A percentile compares a stretch with the other conserved stretches of the same genome.
phyloP scores from a whole-genome alignment of 2,113 vertebrate species.

The Hydropotes inermis region DNA sequence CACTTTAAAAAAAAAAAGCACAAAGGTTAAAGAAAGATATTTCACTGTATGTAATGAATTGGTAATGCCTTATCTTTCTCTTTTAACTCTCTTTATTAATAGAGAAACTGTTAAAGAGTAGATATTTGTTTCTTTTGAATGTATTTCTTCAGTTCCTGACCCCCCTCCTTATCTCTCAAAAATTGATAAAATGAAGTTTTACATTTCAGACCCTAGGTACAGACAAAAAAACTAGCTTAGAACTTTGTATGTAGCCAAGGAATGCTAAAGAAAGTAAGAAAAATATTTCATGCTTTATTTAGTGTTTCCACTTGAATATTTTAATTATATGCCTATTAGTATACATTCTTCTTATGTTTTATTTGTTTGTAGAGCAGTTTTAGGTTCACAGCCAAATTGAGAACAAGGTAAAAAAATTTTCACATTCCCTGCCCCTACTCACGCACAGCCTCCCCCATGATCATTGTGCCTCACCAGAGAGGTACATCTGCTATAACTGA shows the following conservation, averaged over 20 bases:
- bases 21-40: neutral
- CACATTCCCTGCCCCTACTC: neutral
- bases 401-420: neutral
- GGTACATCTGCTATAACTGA: neutral
- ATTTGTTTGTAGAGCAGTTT: neutral
- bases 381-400: neutral
- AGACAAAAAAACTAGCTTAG: neutral
- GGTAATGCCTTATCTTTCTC: neutral
- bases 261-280: neutral
- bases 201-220: neutral
- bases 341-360: neutral
- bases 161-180: neutral
- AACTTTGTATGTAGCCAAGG: neutral
- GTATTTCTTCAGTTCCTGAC: neutral
- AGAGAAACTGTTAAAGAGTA: neutral
- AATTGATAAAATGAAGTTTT: neutral
- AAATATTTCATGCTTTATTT: neutral
- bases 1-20: neutral
- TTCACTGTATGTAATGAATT: neutral
- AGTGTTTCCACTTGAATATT: neutral
- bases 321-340: neutral
- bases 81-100: constrained; percentile 11
- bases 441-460: neutral
- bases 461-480: too few relatives aligned
- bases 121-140: neutral